A percentile compares a stretch with the other conserved stretches of the same genome.
Evolutionary conservation across 2,113 vertebrate genomes (phyloP).

Genomic region (Neodontobutis hainanensis): DNA sequence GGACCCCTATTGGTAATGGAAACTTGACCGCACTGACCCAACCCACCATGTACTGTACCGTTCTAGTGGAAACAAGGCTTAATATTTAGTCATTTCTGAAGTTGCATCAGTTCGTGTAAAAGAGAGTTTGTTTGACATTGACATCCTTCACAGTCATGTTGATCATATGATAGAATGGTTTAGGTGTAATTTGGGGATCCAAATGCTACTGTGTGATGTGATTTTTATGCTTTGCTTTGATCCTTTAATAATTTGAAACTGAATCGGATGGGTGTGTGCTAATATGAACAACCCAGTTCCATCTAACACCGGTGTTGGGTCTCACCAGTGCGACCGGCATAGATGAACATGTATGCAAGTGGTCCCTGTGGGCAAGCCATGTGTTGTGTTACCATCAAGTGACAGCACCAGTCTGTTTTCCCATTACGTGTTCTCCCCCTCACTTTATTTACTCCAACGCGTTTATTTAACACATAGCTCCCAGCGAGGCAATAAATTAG

Average conservation of each 20-base stretch:
- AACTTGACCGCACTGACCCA: too few species aligned
- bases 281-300: conserved; percentile 43
- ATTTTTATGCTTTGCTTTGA: too few species aligned
- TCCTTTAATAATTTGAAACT: neutral
- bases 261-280: conserved; percentile 26
- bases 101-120: too few species aligned
- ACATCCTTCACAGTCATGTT: too few species aligned
- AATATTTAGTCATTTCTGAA: too few species aligned
- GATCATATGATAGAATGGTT: too few species aligned
- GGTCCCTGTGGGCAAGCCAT: conserved; percentile 50
- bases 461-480: conserved; percentile 79
- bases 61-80: too few species aligned
- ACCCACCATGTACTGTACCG: too few species aligned
- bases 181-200: too few species aligned
- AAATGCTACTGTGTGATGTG: too few species aligned
- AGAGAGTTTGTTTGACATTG: too few species aligned
- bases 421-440: conserved; percentile 20
- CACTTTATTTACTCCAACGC: conserved; percentile 71
- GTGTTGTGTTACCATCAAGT: conserved; percentile 65
- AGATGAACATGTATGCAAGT: conserved; percentile 28
- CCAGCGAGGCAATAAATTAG: conserved; percentile 77
- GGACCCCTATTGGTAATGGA: too few species aligned
- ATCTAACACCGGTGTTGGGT: conserved; percentile 30
- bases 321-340: conserved; percentile 24
- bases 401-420: conserved; percentile 50